Percentiles rank a stretch among this genome's conserved stretches.
phyloP scores from a whole-genome alignment of 2,797 vertebrate species.

The Fratercula arctica region DNA sequence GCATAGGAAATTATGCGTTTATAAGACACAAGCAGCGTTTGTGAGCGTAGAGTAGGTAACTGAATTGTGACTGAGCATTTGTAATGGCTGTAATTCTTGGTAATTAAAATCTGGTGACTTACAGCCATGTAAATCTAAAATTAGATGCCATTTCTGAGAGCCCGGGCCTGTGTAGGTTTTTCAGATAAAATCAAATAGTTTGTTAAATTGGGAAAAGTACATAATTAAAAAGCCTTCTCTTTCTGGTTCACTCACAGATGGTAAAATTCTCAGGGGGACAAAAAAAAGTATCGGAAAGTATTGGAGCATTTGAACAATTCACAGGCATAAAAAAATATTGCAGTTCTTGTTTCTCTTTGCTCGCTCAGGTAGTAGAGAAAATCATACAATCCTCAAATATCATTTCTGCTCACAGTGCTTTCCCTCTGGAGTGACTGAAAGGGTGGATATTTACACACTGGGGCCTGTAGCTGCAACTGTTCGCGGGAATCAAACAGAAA shows the following conservation, averaged over 20 bases:
- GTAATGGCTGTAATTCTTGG: background rate
- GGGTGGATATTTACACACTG: background rate
- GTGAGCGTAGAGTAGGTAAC: background rate
- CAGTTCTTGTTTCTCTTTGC: background rate
- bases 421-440: background rate
- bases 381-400: background rate
- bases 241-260: background rate
- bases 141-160: background rate
- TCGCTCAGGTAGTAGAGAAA: background rate
- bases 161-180: background rate
- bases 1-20: background rate
- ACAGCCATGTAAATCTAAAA: background rate
- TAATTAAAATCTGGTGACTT: background rate
- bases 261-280: background rate
- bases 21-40: background rate
- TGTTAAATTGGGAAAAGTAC: background rate
- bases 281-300: background rate
- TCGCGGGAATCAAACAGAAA: background rate
- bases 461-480: background rate
- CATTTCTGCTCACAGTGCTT: background rate
- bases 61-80: background rate
- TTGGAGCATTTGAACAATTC: background rate
- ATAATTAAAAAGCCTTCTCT: background rate
- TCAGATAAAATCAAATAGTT: background rate
- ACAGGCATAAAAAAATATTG: background rate